Evolutionary conservation across 2,113 vertebrate genomes (phyloP).

Genomic region (Gallinago paraguaiae): DNA sequence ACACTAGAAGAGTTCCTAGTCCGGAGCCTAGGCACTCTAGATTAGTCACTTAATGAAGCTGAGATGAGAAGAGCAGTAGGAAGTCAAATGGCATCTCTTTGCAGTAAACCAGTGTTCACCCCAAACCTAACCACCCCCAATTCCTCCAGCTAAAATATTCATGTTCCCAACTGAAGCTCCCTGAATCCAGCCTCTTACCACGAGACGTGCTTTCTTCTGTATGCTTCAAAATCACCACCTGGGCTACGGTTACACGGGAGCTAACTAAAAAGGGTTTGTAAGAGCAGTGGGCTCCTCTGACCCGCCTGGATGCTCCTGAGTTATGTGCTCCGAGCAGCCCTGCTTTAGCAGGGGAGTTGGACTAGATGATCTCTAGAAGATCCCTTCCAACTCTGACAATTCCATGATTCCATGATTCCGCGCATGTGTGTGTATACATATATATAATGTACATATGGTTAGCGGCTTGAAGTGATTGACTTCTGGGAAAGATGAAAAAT

Average conservation of each 20-base stretch:
- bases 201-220: neutral
- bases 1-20: neutral
- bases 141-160: neutral
- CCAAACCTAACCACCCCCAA: neutral
- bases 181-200: neutral
- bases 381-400: too few species aligned
- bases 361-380: too few species aligned
- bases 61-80: neutral
- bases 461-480: slow-evolving; percentile 17
- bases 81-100: neutral
- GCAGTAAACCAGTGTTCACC: neutral
- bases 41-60: neutral
- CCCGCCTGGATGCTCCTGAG: too few species aligned
- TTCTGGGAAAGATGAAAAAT: slow-evolving; percentile 53
- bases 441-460: neutral
- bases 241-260: neutral
- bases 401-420: too few species aligned
- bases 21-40: neutral
- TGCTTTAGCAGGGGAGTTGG: too few species aligned
- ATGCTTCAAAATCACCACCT: neutral
- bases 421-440: rapidly evolving
- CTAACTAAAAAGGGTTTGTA: too few species aligned
- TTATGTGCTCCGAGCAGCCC: too few species aligned
- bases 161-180: neutral
- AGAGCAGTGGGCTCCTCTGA: neutral